Conservation (phyloP, 1,140 invertebrate genomes). For the Anastrepha obliqua region DNA sequence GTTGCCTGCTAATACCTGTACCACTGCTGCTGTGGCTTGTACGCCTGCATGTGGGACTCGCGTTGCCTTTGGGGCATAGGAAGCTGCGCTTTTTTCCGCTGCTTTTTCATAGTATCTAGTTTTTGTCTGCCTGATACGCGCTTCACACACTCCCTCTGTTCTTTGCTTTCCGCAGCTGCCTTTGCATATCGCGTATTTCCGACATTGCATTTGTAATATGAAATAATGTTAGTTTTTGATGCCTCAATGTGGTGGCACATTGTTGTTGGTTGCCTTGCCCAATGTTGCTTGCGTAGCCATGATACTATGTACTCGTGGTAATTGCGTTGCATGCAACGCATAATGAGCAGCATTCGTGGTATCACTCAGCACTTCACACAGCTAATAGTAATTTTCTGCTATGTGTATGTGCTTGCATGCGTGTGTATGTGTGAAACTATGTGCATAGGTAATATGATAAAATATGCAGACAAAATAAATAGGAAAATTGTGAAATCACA, state of each 20-base stretch:
- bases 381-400: not conserved
- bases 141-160: not conserved
- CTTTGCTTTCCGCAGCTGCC: not conserved
- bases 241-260: not conserved
- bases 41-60: not conserved
- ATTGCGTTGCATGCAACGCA: slow-evolving; percentile 48
- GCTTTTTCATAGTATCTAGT: not conserved
- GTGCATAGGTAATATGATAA: not conserved
- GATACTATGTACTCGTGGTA: not conserved
- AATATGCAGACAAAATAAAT: slow-evolving; percentile 34
- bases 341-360: slow-evolving; percentile 5
- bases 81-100: slow-evolving; percentile 8
- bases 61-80: not conserved
- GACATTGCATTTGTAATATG: not conserved
- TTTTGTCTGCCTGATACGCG: not conserved
- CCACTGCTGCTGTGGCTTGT: not conserved
- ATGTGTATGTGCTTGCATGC: not conserved
- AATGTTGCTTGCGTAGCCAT: not conserved
- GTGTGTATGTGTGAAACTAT: not conserved
- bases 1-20: too few relatives aligned
- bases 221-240: not conserved
- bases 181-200: not conserved
- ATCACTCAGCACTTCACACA: not conserved
- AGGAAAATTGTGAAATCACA: slow-evolving; percentile 11
- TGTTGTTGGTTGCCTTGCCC: not conserved